These are phyloP conservation scores for Forbesichthys papilliferus DNA, from an alignment of 2,113 vertebrate species.

Conservation along the genomic window DNA sequence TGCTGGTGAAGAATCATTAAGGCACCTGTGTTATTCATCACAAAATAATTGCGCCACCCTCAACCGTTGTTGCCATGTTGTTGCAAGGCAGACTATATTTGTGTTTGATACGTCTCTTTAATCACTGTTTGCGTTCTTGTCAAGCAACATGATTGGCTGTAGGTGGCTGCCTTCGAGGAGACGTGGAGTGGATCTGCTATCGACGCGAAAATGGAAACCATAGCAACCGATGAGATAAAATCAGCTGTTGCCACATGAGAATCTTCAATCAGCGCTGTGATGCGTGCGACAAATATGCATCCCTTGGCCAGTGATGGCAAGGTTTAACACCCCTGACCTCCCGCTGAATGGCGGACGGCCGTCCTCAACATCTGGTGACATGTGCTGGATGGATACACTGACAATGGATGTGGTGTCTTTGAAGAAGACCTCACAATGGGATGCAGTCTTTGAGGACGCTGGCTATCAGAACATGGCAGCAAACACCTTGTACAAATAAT, in stretches of 20 bases:
- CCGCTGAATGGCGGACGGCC: neutral
- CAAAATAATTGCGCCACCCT: slow-evolving; percentile 17
- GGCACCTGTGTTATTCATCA: slow-evolving; percentile 11
- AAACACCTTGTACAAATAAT: too few relatives aligned
- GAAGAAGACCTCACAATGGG: neutral
- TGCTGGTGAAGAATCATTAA: slow-evolving; percentile 41
- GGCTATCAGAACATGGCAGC: too few relatives aligned
- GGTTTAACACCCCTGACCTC: slow-evolving; percentile 14
- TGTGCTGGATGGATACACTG: neutral
- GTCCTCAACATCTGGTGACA: neutral
- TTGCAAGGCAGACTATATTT: slow-evolving; percentile 5
- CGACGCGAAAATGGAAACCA: slow-evolving; percentile 31
- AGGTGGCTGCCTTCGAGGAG: slow-evolving; percentile 2
- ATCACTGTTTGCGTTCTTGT: slow-evolving; percentile 19
- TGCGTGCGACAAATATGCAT: slow-evolving; percentile 23
- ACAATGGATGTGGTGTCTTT: neutral
- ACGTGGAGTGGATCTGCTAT: slow-evolving; percentile 4
- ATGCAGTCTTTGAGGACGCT: slow-evolving; percentile 5
- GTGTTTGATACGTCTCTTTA: slow-evolving; percentile 36
- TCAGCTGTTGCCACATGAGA: neutral
- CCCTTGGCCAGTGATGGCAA: neutral
- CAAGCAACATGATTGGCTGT: slow-evolving; percentile 13
- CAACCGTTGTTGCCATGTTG: neutral
- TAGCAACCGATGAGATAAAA: slow-evolving; percentile 26
- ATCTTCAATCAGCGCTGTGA: slow-evolving; percentile 35